Conservation (phyloP, 1,140 invertebrate species). For the Caenorhabditis elegans region DNA sequence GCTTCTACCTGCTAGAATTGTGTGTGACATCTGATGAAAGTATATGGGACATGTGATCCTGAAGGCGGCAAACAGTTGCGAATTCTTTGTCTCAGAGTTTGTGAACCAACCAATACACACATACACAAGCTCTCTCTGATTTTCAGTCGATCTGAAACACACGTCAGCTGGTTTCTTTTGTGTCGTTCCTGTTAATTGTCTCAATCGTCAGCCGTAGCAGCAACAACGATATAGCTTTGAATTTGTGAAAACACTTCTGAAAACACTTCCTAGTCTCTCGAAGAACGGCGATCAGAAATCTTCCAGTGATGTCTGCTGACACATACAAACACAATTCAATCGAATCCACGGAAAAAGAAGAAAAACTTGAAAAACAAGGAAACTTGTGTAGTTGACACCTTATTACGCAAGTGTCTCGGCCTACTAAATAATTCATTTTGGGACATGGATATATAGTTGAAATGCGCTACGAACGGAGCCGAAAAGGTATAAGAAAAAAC, state of each 20-base stretch:
- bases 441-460: neutral
- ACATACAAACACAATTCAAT: constrained; percentile 25
- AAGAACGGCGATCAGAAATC: constrained; percentile 23
- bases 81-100: neutral
- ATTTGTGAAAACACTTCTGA: constrained; percentile 23
- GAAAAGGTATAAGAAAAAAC: neutral
- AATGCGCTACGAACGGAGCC: neutral
- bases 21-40: neutral
- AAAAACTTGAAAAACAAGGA: constrained; percentile 20
- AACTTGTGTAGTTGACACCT: constrained; percentile 21
- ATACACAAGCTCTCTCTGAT: neutral
- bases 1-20: neutral
- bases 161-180: neutral
- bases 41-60: constrained; percentile 8
- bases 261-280: constrained; percentile 29
- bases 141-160: constrained; percentile 8
- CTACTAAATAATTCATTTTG: neutral
- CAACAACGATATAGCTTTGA: too few relatives aligned
- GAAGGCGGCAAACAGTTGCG: neutral
- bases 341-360: neutral
- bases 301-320: constrained; percentile 28
- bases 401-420: neutral
- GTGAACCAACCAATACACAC: neutral
- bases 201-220: neutral
- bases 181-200: constrained; percentile 22